Evolutionary conservation across 2,113 vertebrate species (phyloP), one percentile per base, ranked within the genome.

Genomic region (Cebidichthys violaceus): DNA sequence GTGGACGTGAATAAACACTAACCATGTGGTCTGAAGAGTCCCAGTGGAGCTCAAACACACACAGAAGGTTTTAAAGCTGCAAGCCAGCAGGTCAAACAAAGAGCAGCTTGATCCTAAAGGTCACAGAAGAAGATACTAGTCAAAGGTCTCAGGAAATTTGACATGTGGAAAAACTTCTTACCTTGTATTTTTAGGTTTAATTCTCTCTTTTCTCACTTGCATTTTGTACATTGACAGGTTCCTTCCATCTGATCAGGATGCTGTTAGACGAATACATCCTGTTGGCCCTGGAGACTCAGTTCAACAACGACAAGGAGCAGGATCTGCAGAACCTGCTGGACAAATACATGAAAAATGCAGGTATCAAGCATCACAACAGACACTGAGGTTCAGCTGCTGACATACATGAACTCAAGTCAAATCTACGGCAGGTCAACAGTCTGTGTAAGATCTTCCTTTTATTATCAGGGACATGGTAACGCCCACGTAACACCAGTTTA

Each of bases 241-340:
- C 98, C 82, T 99, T 99, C 94, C 98, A 99, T 89, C 95, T 99
- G 92, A 98, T 99, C 88, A 93, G 98, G 86, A 99, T 99, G 98
- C 96, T 99, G 84, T 91, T 99, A 39, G 98, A 99, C 81, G 98
- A 99, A 88, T 99, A 99, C 90, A 99, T 99, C 92, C 95, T 99
- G 66, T 81, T 99, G 14, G 97, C 98, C 61, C 96, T 99, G 93
- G 98, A 99, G 92, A 99, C 98, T 13, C 98, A 99, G 87, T 99
- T 99, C 94, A 99, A 99, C 91, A 99, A 99, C 22, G 96, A 99
- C 94, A 99, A 99, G 94, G 98, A 99, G 89, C 98, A 99, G 92
- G 98, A 99, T 69, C 95, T 99, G 87, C 97, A 98, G 94, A 98
- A 97, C 93, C 95, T 99, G 41, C 88, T 99, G 92, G 98, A 99